Evolutionary conservation across 2,888 invertebrate genomes (phyloP), one percentile per base, ranked within the genome.

Genomic region (Timema cristinae): DNA sequence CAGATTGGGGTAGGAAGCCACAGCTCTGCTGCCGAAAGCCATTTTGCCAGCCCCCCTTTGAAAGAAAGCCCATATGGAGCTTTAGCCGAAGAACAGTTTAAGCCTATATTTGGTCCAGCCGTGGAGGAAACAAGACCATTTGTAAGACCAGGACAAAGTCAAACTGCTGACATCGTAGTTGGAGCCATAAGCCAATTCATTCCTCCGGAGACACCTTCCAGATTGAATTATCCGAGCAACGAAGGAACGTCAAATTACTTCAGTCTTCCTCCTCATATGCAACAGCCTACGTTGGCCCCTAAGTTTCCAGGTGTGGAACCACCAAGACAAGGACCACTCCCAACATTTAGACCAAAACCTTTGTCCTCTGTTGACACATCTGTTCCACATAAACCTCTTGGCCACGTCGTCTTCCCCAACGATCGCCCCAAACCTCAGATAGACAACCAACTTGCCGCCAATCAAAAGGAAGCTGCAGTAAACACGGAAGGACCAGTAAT

Each of bases 401-500:
- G 77, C 5, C 77, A 77, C 67, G 76, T 77, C n/a, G 72, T 77
- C n/a, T 75, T 76, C 67, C 76, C 77, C 50, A 76, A 77, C 52
- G 75, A 75, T 32, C 67, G 68, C 48, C 72, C 73, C 10, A 47
- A 48, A 13, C 10, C 63, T 48, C 9, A 11, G 32, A 48, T 32
- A 47, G 48, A 63, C 32, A 63, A 63, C 13, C 47, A 63, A 32
- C 48, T 63, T 48, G 32, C 48, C 13, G 48, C 63, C n/a, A 47
- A 48, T n/a, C 63, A 63, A 63, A 63, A 32, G 32, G 63, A 32
- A 63, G 63, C 11, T 7, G 48, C 11, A 13, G 47, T 48, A 10
- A 32, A 32, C 32, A 63, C 63, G 16, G 63, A 63, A 63, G 63
- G 47, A 11, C 32, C 47, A 13, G 47, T 48, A 10, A 32, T 63